Conservation (phyloP, 2,888 invertebrate genomes). For the Drosophila anceps region DNA sequence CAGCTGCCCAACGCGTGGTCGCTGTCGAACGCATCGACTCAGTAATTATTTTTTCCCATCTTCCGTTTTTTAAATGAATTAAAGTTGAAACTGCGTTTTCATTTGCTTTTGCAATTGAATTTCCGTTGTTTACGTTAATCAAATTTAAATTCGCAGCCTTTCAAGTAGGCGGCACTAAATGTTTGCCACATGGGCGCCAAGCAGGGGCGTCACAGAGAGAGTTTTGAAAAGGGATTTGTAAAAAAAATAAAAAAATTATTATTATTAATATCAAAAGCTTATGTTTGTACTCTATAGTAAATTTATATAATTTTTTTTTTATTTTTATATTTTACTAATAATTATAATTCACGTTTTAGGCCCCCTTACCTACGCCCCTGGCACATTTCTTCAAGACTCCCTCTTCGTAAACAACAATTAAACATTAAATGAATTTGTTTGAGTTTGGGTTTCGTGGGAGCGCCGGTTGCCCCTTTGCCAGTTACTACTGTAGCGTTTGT, state of each 20-base stretch:
- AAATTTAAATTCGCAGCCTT: slow-evolving; percentile 68
- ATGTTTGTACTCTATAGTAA: too few species aligned
- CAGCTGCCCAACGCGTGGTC: slow-evolving; percentile 8
- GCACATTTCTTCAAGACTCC: slow-evolving; percentile 6
- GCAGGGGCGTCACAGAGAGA: slow-evolving; percentile 30
- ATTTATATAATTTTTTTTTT: not conserved
- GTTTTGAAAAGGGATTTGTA: not conserved
- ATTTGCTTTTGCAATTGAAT: slow-evolving; percentile 61
- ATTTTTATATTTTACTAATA: not conserved
- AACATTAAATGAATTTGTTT: slow-evolving; percentile 79
- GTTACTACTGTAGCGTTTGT: slow-evolving; percentile 13
- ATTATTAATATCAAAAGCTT: not conserved
- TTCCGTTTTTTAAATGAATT: slow-evolving; percentile 35
- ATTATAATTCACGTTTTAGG: not conserved
- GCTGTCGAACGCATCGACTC: not conserved
- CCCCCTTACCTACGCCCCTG: slow-evolving; percentile 32
- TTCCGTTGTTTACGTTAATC: slow-evolving; percentile 65
- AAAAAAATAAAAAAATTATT: not conserved
- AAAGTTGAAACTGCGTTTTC: slow-evolving; percentile 19
- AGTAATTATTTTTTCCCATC: slow-evolving; percentile 9
- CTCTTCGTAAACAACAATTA: slow-evolving; percentile 58
- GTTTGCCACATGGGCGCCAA: slow-evolving; percentile 35
- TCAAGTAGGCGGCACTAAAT: slow-evolving; percentile 35
- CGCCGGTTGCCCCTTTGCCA: slow-evolving; percentile 48
- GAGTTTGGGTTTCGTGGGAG: slow-evolving; percentile 79